A percentile compares a stretch with the other conserved stretches of the same genome.
These are phyloP conservation scores for Galendromus occidentalis DNA, from an alignment of 1,140 invertebrate genomes.

Conservation along the genomic window DNA sequence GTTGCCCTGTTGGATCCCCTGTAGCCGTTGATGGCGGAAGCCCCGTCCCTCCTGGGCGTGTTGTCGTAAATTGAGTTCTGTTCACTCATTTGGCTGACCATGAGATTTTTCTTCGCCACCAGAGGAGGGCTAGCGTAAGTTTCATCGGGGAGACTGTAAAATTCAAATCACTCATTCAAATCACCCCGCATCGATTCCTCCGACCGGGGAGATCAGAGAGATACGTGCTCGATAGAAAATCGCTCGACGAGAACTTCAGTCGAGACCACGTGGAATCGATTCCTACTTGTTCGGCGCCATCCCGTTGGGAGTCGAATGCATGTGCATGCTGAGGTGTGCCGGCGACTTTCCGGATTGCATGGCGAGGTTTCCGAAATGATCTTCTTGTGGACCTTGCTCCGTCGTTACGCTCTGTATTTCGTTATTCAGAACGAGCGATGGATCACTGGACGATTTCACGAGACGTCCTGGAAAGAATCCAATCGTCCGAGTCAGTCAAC, in stretches of 20 bases:
- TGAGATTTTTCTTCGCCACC: neutral
- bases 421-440: constrained; percentile 23
- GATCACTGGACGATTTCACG: constrained; percentile 64
- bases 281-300: neutral
- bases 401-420: neutral
- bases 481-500: constrained; percentile 18
- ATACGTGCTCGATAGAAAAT: no score
- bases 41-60: neutral
- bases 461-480: constrained; percentile 36
- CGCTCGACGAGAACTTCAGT: no score
- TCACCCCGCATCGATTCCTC: no score
- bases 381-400: no score
- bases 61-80: neutral
- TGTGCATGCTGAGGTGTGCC: constrained; percentile 15
- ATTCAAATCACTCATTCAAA: no score
- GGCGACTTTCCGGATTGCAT: constrained; percentile 14
- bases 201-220: no score
- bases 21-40: neutral
- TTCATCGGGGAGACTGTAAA: constrained; percentile 9
- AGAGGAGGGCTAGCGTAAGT: neutral
- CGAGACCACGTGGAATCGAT: no score
- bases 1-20: neutral
- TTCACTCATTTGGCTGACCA: neutral
- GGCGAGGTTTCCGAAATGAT: constrained; percentile 16
- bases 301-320: constrained; percentile 11